Evolutionary conservation across 2,113 vertebrate species (phyloP).

Genomic region (Erythrocercus mccallii): DNA sequence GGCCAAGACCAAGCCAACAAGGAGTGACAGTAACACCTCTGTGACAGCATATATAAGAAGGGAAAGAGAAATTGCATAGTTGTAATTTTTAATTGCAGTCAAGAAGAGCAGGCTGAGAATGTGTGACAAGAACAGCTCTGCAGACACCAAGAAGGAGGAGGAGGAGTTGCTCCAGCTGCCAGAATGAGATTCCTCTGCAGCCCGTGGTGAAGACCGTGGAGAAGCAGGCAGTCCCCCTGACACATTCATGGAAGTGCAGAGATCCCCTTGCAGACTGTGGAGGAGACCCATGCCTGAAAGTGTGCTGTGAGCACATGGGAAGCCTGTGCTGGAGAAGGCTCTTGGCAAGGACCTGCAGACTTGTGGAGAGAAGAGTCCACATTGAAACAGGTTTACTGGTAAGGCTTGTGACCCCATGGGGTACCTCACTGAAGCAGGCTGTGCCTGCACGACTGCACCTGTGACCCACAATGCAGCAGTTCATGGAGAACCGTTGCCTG

Average conservation of each 20-base stretch:
- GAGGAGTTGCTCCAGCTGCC: not conserved
- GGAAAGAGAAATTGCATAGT: accelerated
- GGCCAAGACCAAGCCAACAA: not conserved
- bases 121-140: too few species aligned
- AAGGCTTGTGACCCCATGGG: not conserved
- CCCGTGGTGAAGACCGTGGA: too few species aligned
- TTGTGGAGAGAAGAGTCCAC: not conserved
- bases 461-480: too few species aligned
- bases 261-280: not conserved
- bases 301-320: not conserved
- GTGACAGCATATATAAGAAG: not conserved
- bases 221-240: not conserved
- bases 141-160: not conserved
- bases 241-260: not conserved
- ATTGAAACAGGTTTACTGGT: too few species aligned
- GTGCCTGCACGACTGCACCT: not conserved
- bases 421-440: not conserved
- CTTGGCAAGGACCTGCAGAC: not conserved
- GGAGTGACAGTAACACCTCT: not conserved
- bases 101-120: not conserved
- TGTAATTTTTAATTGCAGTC: not conserved
- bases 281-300: not conserved
- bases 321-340: not conserved
- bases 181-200: not conserved
- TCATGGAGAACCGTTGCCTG: not conserved